Percentiles rank a stretch among this genome's conserved stretches.
Evolutionary conservation across 30 jellyfish, hydroid and myxozoan species (phyloP).

Genomic region (Nemopilema nomurai): DNA sequence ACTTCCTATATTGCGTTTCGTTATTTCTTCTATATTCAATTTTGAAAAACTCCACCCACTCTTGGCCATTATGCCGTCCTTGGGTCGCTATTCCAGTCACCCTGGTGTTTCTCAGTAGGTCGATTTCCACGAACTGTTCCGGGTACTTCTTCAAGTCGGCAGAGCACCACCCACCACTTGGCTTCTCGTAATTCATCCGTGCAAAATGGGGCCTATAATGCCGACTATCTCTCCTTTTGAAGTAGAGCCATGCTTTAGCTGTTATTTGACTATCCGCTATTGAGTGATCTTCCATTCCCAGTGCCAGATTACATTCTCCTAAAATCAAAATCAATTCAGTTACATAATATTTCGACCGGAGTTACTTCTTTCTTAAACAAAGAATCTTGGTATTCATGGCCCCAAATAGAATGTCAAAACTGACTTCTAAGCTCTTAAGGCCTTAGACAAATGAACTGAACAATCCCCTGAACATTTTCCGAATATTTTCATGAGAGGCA

Average conservation of each 20-base stretch:
- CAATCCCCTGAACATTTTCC: no score
- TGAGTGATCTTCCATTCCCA: conserved; percentile 87
- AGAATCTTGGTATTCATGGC: no score
- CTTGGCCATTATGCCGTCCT: conserved; percentile 75
- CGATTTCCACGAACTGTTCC: conserved; percentile 78
- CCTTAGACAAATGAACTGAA: no score
- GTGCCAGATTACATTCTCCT: conserved; percentile 67
- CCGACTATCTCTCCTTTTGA: conserved; percentile 37
- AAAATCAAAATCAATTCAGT: background rate
- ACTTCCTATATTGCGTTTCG: conserved; percentile 58
- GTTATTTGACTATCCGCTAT: conserved; percentile 75
- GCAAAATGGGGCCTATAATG: conserved; percentile 78
- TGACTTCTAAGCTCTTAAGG: no score
- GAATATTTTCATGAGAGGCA: no score
- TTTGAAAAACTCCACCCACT: conserved; percentile 73
- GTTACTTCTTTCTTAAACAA: no score
- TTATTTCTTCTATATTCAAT: conserved; percentile 70
- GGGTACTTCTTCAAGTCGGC: conserved; percentile 49
- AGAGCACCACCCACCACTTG: conserved; percentile 97
- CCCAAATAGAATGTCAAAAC: no score
- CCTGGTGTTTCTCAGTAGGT: conserved; percentile 58
- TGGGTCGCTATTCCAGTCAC: conserved; percentile 90
- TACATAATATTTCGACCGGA: no score
- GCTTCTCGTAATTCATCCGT: conserved; percentile 63
- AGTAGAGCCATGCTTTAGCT: conserved; percentile 85